Evolutionary conservation across 2,888 invertebrate species (phyloP), one percentile per base, ranked within the genome.

Genomic region (Xestia ashworthii): DNA sequence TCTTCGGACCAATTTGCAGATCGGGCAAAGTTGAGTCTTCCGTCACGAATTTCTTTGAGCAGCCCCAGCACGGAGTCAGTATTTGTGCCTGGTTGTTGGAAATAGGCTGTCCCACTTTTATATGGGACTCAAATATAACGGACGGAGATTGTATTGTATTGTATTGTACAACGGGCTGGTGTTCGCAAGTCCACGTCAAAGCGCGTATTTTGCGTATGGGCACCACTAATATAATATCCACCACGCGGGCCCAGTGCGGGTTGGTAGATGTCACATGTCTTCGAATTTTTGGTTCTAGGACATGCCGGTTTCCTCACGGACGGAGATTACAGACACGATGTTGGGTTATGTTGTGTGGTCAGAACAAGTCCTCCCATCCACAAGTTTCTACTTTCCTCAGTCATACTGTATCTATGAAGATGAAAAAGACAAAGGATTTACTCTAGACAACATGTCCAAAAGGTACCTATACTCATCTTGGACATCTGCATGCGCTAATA

Each of bases 401-500:
- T 16, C 22, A 62, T 32, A 14, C 9, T 32, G 58, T n/a, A 44
- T n/a, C 48, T 44, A 78, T 44, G 32, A 44, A 25, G 4, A 48
- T 58, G 22, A 14, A 38, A 25, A 22, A 53, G 14, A 77, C 53
- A 53, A 62, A 69, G 11, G 19, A 19, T 32, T 41, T 66, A 9
- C 32, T 9, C 66, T 53, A 22, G 25, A 16, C 16, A 25, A 38
- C 14, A n/a, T 19, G 5, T 22, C 55, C 9, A 55, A 55, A n/a
- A 60, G 3, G 5, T 32, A 32, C 8, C 16, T 32, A n/a, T n/a
- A 60, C 16, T 60, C 60, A 60, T 32, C 32, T 32, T 46, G 25
- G 68, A 64, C 46, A 79, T 71, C 80, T 79, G 22, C 6, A 3
- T 14, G 25, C n/a, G 25, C 41, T 80, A 48, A 80, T 78, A 55